These are phyloP conservation scores for Suricata suricatta DNA, from an alignment of 2,113 vertebrate species.

Conservation along the genomic window DNA sequence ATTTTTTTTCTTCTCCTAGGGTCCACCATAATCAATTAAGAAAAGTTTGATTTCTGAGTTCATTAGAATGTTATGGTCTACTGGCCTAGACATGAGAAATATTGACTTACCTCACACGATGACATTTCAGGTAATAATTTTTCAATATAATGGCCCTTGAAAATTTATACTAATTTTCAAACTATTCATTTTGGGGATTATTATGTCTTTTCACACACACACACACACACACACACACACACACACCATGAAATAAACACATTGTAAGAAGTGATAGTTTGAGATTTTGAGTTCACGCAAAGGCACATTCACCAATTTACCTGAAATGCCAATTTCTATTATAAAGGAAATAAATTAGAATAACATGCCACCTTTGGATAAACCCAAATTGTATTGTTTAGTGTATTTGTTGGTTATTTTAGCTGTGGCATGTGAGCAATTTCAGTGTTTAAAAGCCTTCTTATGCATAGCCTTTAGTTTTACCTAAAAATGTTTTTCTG, in stretches of 20 bases:
- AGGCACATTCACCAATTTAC: background rate
- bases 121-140: background rate
- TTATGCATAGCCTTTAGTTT: background rate
- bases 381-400: background rate
- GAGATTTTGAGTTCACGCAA: constrained; percentile 39
- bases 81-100: background rate
- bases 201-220: background rate
- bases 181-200: background rate
- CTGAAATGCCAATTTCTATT: background rate
- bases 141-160: background rate
- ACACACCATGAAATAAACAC: background rate
- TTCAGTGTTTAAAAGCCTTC: background rate
- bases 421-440: background rate
- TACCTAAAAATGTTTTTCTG: background rate
- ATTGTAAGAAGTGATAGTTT: background rate
- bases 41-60: constrained; percentile 40
- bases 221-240: background rate
- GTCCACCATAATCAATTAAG: constrained; percentile 31
- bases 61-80: background rate
- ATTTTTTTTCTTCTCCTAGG: background rate
- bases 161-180: background rate
- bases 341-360: constrained; percentile 11
- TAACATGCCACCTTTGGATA: background rate
- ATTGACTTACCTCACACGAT: background rate
- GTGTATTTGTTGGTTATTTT: background rate